A percentile compares a stretch with the other conserved stretches of the same genome.
phyloP scores from a whole-genome alignment of 2,888 invertebrate species.

The Drosophila sordidapex region DNA sequence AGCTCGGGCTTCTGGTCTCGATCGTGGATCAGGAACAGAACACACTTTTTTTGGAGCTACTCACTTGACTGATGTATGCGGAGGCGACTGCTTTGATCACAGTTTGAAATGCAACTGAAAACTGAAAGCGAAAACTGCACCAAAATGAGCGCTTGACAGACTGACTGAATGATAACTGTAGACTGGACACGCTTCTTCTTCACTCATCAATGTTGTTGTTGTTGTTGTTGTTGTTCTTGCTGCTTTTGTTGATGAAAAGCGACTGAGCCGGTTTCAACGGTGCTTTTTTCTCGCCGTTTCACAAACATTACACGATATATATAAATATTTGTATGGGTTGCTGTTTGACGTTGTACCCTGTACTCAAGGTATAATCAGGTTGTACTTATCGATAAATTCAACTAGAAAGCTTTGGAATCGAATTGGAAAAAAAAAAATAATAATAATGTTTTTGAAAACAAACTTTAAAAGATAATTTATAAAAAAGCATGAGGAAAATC shows the following conservation, averaged over 20 bases:
- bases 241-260: conserved; percentile 28
- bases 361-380: not conserved
- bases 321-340: not conserved
- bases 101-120: conserved; percentile 63
- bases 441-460: not conserved
- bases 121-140: conserved; percentile 38
- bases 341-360: conserved; percentile 5
- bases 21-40: not conserved
- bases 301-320: conserved; percentile 44
- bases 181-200: conserved; percentile 12
- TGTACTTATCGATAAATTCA: not conserved
- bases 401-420: too few species aligned
- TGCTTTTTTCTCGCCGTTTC: conserved; percentile 29
- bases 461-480: too few species aligned
- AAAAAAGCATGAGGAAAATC: too few species aligned
- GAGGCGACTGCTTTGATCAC: conserved; percentile 39
- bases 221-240: not conserved
- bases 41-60: conserved; percentile 8
- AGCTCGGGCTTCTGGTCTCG: not conserved
- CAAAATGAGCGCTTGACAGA: conserved; percentile 28
- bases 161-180: conserved; percentile 31
- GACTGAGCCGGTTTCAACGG: conserved; percentile 63
- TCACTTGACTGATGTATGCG: conserved; percentile 16
- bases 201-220: conserved; percentile 1
- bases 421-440: not conserved